Evolutionary conservation across 92 coral and sea anemone genomes (phyloP), one percentile per base, ranked within the genome.

Genomic region (Phenganax stokvisi): DNA sequence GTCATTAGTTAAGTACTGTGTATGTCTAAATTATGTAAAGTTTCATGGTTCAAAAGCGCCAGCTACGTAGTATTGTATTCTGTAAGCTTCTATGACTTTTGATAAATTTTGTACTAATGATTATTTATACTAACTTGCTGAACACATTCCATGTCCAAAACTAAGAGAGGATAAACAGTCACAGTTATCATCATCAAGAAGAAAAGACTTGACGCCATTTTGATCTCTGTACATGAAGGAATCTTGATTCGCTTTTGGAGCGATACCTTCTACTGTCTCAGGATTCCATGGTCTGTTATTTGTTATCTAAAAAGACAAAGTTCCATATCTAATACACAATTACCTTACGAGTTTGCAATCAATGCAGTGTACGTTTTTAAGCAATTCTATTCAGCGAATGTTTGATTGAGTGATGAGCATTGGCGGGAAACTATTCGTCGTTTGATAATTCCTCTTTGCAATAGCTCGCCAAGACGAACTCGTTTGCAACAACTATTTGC

Each of bases 181-280:
- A 51, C 92, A 89, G 76, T 89, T 87, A 63, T 90, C 93, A 57
- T 90, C 93, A 59, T 90, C 93, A n/a, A 90, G 82, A 8, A 90
- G 87, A 3, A 90, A 29, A 12, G 93, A 90, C 84, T 90, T 90
- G 27, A 90, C 91, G 20, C 87, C 89, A 77, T 88, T 90, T 84
- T 90, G 93, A 68, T 79, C 72, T n/a, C 93, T 88, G 67, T 90
- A 90, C 93, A 90, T 88, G 68, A 90, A 90, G 58, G 93, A 90
- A 80, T 90, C 93, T 71, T 90, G 93, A 5, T 84, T 31, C 20
- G 84, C 79, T 71, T 90, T 88, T 13, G 90, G 91, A 5, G 76
- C 63, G 27, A 55, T 70, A 10, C 93, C 93, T 57, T 90, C 93
- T 16, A 74, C 37, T 0, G 83, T 79, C 27, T 70, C 66, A 3